Evolutionary conservation across 2,888 invertebrate species (phyloP).

Genomic region (Oxyteleia sp.): DNA sequence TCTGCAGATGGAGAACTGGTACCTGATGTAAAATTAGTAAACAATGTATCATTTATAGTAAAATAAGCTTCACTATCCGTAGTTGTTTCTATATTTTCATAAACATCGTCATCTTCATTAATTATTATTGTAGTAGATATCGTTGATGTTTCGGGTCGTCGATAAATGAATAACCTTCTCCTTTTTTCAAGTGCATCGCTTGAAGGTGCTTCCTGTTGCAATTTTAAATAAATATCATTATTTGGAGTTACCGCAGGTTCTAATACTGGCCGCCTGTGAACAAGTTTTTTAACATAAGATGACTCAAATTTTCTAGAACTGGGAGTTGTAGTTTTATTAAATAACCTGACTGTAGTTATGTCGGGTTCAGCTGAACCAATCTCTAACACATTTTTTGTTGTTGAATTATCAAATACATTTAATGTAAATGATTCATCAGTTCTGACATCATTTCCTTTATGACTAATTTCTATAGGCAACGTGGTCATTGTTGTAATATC

Average conservation of each 20-base stretch:
- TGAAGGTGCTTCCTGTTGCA: slow-evolving; percentile 46
- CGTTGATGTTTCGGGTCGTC: too few relatives aligned
- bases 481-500: slow-evolving; percentile 11
- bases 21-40: too few relatives aligned
- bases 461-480: slow-evolving; percentile 14
- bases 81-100: too few relatives aligned
- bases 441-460: slow-evolving; percentile 32
- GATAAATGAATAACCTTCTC: too few relatives aligned
- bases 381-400: slow-evolving; percentile 27
- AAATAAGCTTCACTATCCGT: too few relatives aligned
- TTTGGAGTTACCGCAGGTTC: slow-evolving; percentile 38
- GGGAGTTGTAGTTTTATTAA: background rate
- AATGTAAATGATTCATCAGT: slow-evolving; percentile 28
- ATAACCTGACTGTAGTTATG: slow-evolving; percentile 4
- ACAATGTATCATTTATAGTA: too few relatives aligned
- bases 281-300: slow-evolving; percentile 77
- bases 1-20: too few relatives aligned
- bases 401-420: slow-evolving; percentile 44
- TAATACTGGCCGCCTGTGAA: slow-evolving; percentile 77
- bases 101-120: too few relatives aligned
- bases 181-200: slow-evolving; percentile 28
- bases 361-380: slow-evolving; percentile 16
- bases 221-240: background rate
- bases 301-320: slow-evolving; percentile 52
- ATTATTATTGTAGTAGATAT: too few relatives aligned